These are phyloP conservation scores for Pangasius mekongensis DNA, from an alignment of 2,797 vertebrate genomes.

Conservation along the genomic window DNA sequence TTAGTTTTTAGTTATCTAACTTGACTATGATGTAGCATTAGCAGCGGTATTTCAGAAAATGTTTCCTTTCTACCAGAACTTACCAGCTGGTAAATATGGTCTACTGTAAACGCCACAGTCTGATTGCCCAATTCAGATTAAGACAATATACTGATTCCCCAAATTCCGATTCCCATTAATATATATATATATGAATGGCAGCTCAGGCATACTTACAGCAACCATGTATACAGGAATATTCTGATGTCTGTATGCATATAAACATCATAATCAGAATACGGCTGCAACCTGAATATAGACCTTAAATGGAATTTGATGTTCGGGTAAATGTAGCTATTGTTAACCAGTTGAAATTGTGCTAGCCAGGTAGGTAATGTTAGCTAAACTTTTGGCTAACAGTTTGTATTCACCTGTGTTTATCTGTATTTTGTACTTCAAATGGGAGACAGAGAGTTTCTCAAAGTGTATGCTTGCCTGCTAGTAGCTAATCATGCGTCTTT, in stretches of 20 bases:
- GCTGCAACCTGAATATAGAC: no score
- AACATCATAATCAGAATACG: no score
- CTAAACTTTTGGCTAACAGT: neutral
- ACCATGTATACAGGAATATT: no score
- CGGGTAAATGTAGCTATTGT: neutral
- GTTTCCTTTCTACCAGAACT: neutral
- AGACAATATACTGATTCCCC: no score
- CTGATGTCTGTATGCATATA: no score
- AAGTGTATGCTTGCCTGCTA: neutral
- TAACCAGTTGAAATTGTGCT: neutral
- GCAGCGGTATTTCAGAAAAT: neutral
- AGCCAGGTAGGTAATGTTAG: neutral
- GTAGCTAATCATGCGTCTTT: neutral
- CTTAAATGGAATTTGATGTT: no score
- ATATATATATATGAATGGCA: no score
- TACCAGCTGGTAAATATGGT: neutral
- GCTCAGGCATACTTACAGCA: no score
- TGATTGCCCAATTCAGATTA: no score
- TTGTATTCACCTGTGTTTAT: neutral
- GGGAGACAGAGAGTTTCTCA: neutral
- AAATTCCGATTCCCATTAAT: no score
- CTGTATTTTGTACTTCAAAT: neutral
- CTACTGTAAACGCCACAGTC: no score
- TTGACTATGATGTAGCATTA: neutral
- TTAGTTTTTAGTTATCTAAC: neutral